Conservation (phyloP, 2,113 vertebrate genomes). For the Rattus rattus region DNA sequence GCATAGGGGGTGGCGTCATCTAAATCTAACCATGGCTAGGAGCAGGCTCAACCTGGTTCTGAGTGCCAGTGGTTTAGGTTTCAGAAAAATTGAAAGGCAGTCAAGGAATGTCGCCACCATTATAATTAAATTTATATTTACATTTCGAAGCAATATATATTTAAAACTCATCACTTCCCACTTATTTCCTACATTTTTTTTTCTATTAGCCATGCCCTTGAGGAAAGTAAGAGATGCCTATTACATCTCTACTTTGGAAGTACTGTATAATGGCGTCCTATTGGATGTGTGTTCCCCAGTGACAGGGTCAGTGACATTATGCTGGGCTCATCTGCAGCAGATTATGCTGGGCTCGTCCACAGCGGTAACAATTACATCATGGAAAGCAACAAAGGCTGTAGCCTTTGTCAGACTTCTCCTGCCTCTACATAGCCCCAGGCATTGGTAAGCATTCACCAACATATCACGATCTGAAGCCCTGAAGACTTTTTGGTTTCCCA, state of each 20-base stretch:
- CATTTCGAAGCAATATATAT: background rate
- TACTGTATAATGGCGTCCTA: rapidly evolving
- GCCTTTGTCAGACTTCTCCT: background rate
- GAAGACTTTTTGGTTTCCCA: rapidly evolving
- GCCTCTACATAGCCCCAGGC: background rate
- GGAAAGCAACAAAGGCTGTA: background rate
- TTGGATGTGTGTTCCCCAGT: background rate
- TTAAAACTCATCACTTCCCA: background rate
- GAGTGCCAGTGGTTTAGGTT: background rate
- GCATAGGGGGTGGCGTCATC: too few species aligned
- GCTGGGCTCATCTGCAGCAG: background rate
- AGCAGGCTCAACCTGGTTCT: background rate
- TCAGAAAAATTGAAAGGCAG: conserved; percentile 7
- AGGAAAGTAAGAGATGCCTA: background rate
- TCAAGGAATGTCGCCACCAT: background rate
- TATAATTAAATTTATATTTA: background rate
- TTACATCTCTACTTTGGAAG: background rate
- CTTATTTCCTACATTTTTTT: conserved; percentile 16
- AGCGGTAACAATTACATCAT: background rate
- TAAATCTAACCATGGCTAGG: background rate
- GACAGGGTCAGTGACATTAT: background rate
- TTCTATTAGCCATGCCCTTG: background rate
- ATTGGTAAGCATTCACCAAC: background rate
- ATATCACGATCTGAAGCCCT: background rate
- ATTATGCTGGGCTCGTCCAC: background rate